Conservation (phyloP, 2,888 invertebrate genomes). For the Ellobium chinense region DNA sequence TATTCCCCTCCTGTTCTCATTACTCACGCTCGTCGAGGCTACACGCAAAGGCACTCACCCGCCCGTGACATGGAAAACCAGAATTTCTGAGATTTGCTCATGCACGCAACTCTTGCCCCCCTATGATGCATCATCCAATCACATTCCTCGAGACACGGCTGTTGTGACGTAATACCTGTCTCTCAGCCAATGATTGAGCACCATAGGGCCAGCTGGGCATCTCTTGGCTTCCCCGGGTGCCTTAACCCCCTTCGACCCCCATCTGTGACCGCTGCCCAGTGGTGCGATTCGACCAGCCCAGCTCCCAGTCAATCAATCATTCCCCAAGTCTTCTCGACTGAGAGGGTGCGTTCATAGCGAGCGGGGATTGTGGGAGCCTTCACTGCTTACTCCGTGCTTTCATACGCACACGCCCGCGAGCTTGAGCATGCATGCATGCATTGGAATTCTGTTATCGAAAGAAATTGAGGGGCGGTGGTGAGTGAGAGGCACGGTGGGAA, state of each 20-base stretch:
- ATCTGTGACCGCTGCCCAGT: conserved; percentile 32
- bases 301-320: conserved; percentile 17
- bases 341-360: too few species aligned
- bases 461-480: not conserved
- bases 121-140: conserved; percentile 19
- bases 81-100: too few species aligned
- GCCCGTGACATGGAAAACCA: too few species aligned
- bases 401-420: too few species aligned
- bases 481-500: too few species aligned
- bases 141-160: too few species aligned
- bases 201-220: not conserved
- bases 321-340: too few species aligned
- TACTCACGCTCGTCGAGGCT: too few species aligned
- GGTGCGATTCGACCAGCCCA: conserved; percentile 15
- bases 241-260: conserved; percentile 5
- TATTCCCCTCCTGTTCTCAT: too few species aligned
- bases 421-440: not conserved
- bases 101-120: too few species aligned
- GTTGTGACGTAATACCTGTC: not conserved
- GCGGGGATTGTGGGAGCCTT: too few species aligned
- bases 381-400: not conserved
- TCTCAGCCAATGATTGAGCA: conserved; percentile 24
- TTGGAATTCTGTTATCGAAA: not conserved
- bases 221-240: not conserved
- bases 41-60: too few species aligned